phyloP scores from a whole-genome alignment of 2,888 invertebrate genomes.

The Drosophila sordidula region DNA sequence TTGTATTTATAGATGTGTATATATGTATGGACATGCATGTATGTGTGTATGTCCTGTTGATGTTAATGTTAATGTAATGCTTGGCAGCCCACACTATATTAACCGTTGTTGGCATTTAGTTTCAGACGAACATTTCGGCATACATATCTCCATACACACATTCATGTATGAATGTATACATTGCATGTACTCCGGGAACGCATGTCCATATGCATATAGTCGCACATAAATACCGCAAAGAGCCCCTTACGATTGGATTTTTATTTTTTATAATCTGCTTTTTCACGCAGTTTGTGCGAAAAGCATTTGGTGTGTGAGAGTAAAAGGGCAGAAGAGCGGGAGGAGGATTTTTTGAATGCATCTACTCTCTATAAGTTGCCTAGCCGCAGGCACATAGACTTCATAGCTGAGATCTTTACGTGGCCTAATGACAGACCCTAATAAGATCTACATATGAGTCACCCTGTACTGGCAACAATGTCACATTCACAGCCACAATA shows the following conservation, averaged over 20 bases:
- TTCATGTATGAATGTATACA: neutral
- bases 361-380: neutral
- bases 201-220: neutral
- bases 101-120: conserved; percentile 41
- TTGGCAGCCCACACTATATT: conserved; percentile 30
- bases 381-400: neutral
- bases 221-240: conserved; percentile 8
- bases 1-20: neutral
- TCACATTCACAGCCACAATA: too few relatives aligned
- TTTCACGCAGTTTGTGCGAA: conserved; percentile 6
- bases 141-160: neutral
- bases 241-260: conserved; percentile 8
- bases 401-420: neutral
- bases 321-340: neutral
- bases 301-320: neutral
- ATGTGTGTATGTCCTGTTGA: conserved; percentile 1
- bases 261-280: conserved; percentile 7
- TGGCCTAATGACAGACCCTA: too few relatives aligned
- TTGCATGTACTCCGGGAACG: neutral
- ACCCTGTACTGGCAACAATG: neutral
- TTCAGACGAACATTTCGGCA: conserved; percentile 6
- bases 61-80: conserved; percentile 54
- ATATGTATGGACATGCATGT: neutral
- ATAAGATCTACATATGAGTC: neutral
- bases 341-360: too few relatives aligned